Conservation (phyloP, 2,113 vertebrate species). For the Pipra filicauda region DNA sequence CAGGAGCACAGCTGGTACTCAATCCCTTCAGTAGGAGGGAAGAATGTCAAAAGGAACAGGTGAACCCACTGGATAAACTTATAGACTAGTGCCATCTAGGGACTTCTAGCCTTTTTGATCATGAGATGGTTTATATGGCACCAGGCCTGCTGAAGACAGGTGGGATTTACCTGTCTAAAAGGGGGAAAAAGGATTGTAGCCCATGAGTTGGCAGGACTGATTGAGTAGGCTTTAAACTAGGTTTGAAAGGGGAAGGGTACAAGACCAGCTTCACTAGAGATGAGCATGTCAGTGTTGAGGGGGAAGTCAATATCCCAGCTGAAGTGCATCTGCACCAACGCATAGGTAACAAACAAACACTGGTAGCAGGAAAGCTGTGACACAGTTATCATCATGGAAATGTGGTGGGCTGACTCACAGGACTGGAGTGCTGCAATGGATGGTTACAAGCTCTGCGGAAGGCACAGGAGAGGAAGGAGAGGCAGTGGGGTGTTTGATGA, state of each 20-base stretch:
- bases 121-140: neutral
- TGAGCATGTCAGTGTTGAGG: rapidly evolving
- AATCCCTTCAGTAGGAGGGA: too few relatives aligned
- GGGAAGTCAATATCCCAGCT: neutral
- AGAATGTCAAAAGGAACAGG: too few relatives aligned
- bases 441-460: too few relatives aligned
- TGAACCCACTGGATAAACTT: too few relatives aligned
- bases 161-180: neutral
- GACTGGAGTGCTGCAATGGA: too few relatives aligned
- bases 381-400: too few relatives aligned
- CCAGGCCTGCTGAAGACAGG: neutral
- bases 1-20: too few relatives aligned
- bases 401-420: too few relatives aligned
- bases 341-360: too few relatives aligned
- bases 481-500: too few relatives aligned
- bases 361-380: neutral
- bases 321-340: neutral
- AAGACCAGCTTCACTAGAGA: neutral
- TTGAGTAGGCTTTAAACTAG: neutral
- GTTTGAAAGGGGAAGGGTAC: neutral
- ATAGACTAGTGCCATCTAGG: neutral
- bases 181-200: neutral
- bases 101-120: neutral
- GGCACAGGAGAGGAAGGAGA: too few relatives aligned
- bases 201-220: neutral